phyloP scores from a whole-genome alignment of 2,888 invertebrate species.

The Dilophus febrilis region DNA sequence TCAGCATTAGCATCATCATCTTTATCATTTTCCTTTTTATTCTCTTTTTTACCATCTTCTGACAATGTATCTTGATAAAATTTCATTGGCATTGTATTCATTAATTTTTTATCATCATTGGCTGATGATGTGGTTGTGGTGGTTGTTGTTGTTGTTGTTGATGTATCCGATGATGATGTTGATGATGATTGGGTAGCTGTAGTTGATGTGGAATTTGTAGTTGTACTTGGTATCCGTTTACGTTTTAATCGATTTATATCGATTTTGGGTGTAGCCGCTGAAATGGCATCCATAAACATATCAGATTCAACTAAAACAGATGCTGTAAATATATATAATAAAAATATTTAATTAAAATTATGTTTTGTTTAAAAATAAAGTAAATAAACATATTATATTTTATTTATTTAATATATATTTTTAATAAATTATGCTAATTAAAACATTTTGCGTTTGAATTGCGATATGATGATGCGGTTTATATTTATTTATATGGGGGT shows the following conservation, averaged over 20 bases:
- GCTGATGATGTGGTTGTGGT: conserved; percentile 4
- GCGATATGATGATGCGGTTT: too few relatives aligned
- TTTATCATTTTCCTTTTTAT: conserved; percentile 31
- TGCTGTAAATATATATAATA: conserved; percentile 34
- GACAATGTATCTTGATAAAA: conserved; percentile 89
- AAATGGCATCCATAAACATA: conserved; percentile 83
- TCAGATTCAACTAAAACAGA: conserved; percentile 73
- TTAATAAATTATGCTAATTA: too few relatives aligned
- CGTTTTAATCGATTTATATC: conserved; percentile 55
- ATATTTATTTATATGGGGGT: too few relatives aligned
- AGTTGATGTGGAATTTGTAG: conserved; percentile 40
- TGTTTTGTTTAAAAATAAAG: too few relatives aligned
- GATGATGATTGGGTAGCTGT: conserved; percentile 20
- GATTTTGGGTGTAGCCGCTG: conserved; percentile 56
- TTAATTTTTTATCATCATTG: conserved; percentile 3
- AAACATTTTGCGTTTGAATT: too few relatives aligned
- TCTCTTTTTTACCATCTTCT: conserved; percentile 37
- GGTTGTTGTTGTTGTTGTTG: conserved; percentile 7
- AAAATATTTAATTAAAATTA: conserved; percentile 3
- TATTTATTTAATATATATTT: too few relatives aligned
- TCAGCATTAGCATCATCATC: conserved; percentile 20
- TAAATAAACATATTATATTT: too few relatives aligned
- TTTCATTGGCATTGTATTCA: conserved; percentile 39
- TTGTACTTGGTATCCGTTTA: conserved; percentile 56
- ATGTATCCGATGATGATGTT: conserved; percentile 6